These are phyloP conservation scores for Eupithecia vulgata DNA, from an alignment of 2,888 invertebrate species.

Conservation along the genomic window DNA sequence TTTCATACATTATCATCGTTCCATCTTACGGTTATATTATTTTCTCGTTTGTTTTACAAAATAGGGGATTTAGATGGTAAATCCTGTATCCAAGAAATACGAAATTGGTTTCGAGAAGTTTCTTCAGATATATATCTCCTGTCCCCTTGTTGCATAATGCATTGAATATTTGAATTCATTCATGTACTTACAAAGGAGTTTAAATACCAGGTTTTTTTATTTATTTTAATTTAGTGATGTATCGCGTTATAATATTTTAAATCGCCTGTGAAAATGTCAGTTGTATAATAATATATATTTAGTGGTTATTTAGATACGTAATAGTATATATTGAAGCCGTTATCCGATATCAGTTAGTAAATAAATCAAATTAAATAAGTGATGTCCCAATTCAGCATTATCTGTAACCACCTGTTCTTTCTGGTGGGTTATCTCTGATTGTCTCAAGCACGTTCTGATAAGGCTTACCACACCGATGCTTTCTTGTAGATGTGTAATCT, in stretches of 20 bases:
- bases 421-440: background rate
- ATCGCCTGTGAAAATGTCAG: no score
- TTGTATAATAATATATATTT: no score
- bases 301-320: no score
- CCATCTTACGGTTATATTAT: background rate
- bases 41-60: conserved; percentile 1
- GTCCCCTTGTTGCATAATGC: background rate
- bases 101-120: background rate
- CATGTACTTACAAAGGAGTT: background rate
- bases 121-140: background rate
- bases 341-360: background rate
- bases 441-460: background rate
- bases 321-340: background rate
- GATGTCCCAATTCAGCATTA: background rate
- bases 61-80: background rate
- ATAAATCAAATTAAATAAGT: background rate
- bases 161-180: background rate
- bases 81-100: conserved; percentile 3
- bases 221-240: no score
- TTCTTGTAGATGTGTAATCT: background rate
- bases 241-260: no score
- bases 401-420: background rate
- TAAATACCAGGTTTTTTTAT: no score
- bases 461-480: background rate
- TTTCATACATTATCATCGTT: conserved; percentile 24